phyloP scores from a whole-genome alignment of 1,140 invertebrate species.

The Campoletis sonorensis region DNA sequence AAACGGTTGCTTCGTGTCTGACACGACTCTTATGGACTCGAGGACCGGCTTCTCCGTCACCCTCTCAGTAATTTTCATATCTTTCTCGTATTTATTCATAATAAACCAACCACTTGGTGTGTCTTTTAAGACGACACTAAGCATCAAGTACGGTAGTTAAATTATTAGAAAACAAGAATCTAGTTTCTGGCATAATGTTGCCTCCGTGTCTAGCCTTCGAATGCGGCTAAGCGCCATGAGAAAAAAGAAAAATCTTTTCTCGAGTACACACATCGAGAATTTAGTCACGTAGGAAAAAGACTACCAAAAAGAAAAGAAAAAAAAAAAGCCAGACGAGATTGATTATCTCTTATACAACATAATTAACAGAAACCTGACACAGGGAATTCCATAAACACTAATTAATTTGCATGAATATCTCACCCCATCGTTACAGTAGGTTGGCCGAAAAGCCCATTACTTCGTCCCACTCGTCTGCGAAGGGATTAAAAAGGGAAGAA shows the following conservation, averaged over 20 bases:
- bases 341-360: too few species aligned
- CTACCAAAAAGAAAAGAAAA: background rate
- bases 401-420: constrained; percentile 1
- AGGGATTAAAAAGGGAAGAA: too few species aligned
- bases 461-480: background rate
- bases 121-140: background rate
- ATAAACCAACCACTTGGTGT: constrained; percentile 12
- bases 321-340: too few species aligned
- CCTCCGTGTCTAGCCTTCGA: background rate
- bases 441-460: background rate
- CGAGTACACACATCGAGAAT: background rate
- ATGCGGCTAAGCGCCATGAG: background rate
- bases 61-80: constrained; percentile 3
- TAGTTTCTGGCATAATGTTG: background rate
- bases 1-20: constrained; percentile 22
- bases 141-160: too few species aligned
- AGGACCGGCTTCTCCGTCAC: constrained; percentile 21
- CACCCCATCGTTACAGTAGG: background rate
- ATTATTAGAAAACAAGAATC: too few species aligned
- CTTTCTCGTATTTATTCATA: background rate
- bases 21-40: constrained; percentile 28
- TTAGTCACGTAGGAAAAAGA: background rate
- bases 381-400: background rate
- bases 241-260: background rate
- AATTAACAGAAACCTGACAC: background rate